Conservation (phyloP, 2,888 invertebrate species). For the Drosophila glabriapex region DNA sequence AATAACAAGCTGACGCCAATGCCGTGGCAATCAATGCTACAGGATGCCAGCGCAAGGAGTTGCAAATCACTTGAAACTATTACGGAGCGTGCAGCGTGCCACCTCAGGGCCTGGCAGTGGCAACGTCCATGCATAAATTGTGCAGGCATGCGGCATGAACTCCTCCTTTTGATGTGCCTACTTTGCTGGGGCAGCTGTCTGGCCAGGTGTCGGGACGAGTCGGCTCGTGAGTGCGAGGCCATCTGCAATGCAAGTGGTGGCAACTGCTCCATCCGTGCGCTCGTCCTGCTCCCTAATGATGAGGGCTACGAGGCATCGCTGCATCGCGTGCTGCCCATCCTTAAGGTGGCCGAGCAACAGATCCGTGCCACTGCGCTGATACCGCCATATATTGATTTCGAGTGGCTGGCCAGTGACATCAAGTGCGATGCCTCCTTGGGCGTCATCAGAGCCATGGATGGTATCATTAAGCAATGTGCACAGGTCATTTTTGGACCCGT, state of each 20-base stretch:
- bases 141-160: constrained; percentile 28
- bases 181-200: constrained; percentile 31
- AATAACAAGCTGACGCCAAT: constrained; percentile 14
- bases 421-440: constrained; percentile 91
- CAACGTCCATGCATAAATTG: constrained; percentile 2
- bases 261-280: constrained; percentile 88
- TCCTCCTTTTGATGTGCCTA: constrained; percentile 35
- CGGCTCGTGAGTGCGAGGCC: constrained; percentile 80
- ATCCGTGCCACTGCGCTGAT: constrained; percentile 86
- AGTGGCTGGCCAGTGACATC: constrained; percentile 89
- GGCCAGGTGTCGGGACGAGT: constrained; percentile 77
- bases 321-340: constrained; percentile 88
- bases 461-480: constrained; percentile 89
- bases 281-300: constrained; percentile 89
- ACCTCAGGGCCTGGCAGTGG: constrained; percentile 3
- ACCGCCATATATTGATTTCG: constrained; percentile 87
- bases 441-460: constrained; percentile 90
- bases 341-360: constrained; percentile 88
- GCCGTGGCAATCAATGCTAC: constrained; percentile 25
- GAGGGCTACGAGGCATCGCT: constrained; percentile 87
- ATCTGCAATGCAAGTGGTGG: constrained; percentile 67
- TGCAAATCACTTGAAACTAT: constrained; percentile 30
- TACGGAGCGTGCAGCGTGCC: not conserved
- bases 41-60: constrained; percentile 10
- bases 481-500: constrained; percentile 93